Base-by-base conservation (phyloP, 2,797 vertebrate species). In the Coregonus sp. region DNA sequence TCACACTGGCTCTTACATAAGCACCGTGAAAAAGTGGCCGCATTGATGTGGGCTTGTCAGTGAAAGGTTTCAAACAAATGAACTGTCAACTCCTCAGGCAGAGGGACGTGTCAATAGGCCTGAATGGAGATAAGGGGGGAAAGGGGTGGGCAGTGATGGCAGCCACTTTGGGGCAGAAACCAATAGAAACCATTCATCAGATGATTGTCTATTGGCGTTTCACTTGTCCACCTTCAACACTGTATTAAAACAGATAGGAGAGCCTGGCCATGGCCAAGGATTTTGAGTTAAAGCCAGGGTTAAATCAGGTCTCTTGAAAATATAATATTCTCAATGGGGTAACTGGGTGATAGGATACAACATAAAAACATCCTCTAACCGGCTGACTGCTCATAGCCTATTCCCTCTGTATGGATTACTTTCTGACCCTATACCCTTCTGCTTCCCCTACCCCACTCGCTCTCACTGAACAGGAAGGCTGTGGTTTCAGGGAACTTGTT, bases 41-140 rank as follows among this genome's bases (percentile, higher is more conserved):
- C 40, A 71, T 20, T 75, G 75, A 87, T 85, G 65, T 56, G 31
- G 76, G 79, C 37, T 72, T 76, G 77, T 85, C 86, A 88, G 70
- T 74, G 75, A 80, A 79, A 86, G 78, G 77, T 65, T 16, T 33
- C 74, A 84, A 90, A 90, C 84, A 91, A 90, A 91, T 82, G 70
- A 86, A 79, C 80, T 79, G 84, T 88, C 86, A 86, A 81, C 50
- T 74, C 78, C 61, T 86, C 59, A 54, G 9, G 80, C 77, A 83
- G 82, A 82, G 77, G 77, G 70, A 82, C 76, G 78, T 68, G 82
- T 89, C 89, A 89, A 80, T 74, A 75, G 82, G 82, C 78, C 87
- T 85, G 80, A 84, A 86, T 80, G 82, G 88, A 86, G 78, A 79
- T 81, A 82, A 70, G 68, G 0, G 25, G 63, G 75, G 82, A 76